phyloP scores from a whole-genome alignment of 2,113 vertebrate species.

The Hypomesus transpacificus region DNA sequence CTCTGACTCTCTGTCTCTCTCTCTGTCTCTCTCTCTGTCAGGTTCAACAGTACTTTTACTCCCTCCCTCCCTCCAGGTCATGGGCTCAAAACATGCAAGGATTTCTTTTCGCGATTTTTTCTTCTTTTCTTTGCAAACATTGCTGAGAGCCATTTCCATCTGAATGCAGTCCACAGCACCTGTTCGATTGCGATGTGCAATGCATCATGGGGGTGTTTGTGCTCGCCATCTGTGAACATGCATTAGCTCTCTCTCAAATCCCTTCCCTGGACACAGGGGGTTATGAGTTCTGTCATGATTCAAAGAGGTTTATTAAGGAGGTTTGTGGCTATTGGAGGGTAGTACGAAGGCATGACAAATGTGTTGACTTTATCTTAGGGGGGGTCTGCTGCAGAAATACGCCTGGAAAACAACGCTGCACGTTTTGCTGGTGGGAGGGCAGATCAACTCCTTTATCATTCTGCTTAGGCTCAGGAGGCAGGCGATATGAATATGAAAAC shows the following conservation, averaged over 20 bases:
- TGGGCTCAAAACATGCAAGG: conserved; percentile 7
- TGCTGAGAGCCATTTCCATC: neutral
- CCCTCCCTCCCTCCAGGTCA: too few relatives aligned
- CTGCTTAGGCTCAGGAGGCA: neutral
- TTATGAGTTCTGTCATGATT: neutral
- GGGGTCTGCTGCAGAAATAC: neutral
- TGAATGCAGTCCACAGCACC: conserved; percentile 2
- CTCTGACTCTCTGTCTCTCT: too few relatives aligned
- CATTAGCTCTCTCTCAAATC: neutral
- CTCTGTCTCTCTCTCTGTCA: too few relatives aligned
- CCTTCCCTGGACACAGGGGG: neutral
- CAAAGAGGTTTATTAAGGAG: neutral
- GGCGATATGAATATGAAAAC: conserved; percentile 2
- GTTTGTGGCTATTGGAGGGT: too few relatives aligned
- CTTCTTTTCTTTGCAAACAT: neutral
- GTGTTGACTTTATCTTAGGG: neutral
- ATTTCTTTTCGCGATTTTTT: neutral
- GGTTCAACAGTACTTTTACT: too few relatives aligned
- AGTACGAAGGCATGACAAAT: too few relatives aligned
- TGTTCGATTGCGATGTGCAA: conserved; percentile 2
- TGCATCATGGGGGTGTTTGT: neutral
- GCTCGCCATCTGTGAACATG: neutral
- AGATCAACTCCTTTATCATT: neutral
- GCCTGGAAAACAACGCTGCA: neutral
- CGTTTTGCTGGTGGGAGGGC: neutral